Evolutionary conservation across 2,113 vertebrate species (phyloP), one percentile per base, ranked within the genome.

Genomic region (Gymnorhina tibicen): DNA sequence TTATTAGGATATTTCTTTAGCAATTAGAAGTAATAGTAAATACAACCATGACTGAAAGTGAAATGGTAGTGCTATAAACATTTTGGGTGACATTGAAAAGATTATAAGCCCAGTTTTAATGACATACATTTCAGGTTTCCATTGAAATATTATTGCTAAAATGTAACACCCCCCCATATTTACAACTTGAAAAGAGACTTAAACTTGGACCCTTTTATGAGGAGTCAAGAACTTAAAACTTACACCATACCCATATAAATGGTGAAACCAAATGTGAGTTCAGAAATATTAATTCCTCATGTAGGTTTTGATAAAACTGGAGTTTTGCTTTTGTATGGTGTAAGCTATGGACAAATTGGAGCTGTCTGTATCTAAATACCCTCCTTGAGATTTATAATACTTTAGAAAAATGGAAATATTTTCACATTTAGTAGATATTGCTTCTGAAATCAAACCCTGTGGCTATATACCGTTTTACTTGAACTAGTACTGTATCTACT

Each of bases 381-480:
- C 32, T 87, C 10, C 33, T 80, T 49, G 26, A 80, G 59, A 86
- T 93, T 79, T 85, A 76, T 39, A 86, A 27, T 59, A 30, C 41
- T 44, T 44, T 4, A 77, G 35, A 68, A 89, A 94, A 88, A 91
- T 59, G 16, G 60, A 74, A 81, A 49, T 28, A 42, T 24, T 47
- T 59, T 83, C 47, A 17, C 49, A 47, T 80, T 93, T 79, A 77
- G 60, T 78, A 67, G 53, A 42, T 82, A 80, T 26, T 95, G 39
- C 72, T 94, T 95, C 78, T 93, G 73, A 93, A 97, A 90, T 74
- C 46, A 83, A 86, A 27, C 72, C 56, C 81, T 66, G 55, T 80
- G 79, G 73, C 73, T 91, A 68, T 30, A 67, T 66, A 55, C 22
- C 52, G 7, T 85, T 93, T 92, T 82, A 74, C 73, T 93, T 85